Conservation (phyloP, 2,888 invertebrate genomes). For the Cyrtodaria siliqua region DNA sequence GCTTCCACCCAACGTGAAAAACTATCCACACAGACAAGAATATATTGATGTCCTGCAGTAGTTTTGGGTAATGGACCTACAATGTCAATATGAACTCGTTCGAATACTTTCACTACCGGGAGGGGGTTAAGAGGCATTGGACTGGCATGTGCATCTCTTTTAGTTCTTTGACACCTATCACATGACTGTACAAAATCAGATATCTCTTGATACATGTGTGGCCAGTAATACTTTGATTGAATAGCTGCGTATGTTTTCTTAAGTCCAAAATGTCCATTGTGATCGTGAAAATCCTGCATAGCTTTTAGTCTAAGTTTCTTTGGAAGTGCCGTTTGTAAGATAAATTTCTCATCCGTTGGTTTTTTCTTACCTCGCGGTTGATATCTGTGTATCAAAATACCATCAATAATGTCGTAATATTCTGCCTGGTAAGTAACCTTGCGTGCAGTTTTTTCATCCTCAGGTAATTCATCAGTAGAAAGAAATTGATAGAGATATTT, state of each 20-base stretch:
- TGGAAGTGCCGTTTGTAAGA: constrained; percentile 9
- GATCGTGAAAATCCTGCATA: constrained; percentile 11
- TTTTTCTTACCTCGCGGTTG: constrained; percentile 10
- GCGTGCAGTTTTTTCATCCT: not conserved
- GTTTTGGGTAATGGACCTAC: constrained; percentile 31
- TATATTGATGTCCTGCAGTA: constrained; percentile 39
- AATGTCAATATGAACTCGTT: constrained; percentile 32
- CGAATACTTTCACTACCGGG: constrained; percentile 32
- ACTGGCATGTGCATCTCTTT: constrained; percentile 27
- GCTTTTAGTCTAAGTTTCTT: not conserved
- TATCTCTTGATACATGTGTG: constrained; percentile 44
- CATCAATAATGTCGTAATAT: constrained; percentile 23
- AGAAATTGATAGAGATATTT: too few relatives aligned
- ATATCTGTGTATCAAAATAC: constrained; percentile 17
- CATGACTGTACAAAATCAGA: constrained; percentile 42
- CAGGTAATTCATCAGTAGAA: constrained; percentile 8
- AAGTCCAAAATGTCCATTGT: constrained; percentile 31
- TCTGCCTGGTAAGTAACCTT: constrained; percentile 8
- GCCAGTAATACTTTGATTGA: constrained; percentile 51
- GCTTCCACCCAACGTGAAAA: constrained; percentile 47
- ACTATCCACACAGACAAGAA: constrained; percentile 46
- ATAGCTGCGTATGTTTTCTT: constrained; percentile 20
- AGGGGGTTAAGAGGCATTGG: constrained; percentile 23
- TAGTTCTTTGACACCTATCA: constrained; percentile 56
- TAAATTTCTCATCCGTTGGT: constrained; percentile 17